Base-by-base conservation (phyloP, 1,140 invertebrate species). In the Agrilus planipennis region DNA sequence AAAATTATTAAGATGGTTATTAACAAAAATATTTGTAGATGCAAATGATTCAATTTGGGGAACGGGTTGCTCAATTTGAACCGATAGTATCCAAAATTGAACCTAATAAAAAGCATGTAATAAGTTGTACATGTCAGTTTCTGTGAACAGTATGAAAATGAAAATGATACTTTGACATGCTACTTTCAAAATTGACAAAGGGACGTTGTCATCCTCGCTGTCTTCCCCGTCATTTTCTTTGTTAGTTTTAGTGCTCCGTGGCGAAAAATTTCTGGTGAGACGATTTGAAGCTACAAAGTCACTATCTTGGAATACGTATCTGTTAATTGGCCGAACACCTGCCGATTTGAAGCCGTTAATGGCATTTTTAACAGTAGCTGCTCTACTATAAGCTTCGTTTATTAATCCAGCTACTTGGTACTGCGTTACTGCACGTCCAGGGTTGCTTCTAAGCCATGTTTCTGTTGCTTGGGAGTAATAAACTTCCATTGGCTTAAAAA, bases 251-350 rank as follows among this genome's bases (percentile, higher is more conserved):
- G n/a, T n/a, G n/a, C n/a, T n/a, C n/a, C n/a, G n/a, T n/a, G n/a
- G n/a, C n/a, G n/a, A n/a, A n/a, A n/a, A n/a, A n/a, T n/a, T n/a
- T n/a, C n/a, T n/a, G n/a, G n/a, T n/a, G n/a, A n/a, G n/a, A n/a
- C n/a, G n/a, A n/a, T 31, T 15, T 31, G 12, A 6, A 5, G 29
- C 16, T 17, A n/a, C 32, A 34, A 16, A 34, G 14, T 34, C 32
- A 34, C 4, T 3, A 17, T 18, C 32, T 4, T n/a, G 20, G 53
- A 63, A 63, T 38, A 60, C 45, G 46, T 56, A 34, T 22, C 45
- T 45, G 49, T 62, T 59, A 4, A 34, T 18, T 18, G 62, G 59
- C 46, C 53, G 62, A 41, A 67, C 54, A 19, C 58, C 60, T 36
- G 51, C 53, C 32, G 27, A 46, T 49, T 47, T 44, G 47, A 65